A percentile compares a stretch with the other conserved stretches of the same genome.
phyloP scores from a whole-genome alignment of 2,113 vertebrate genomes.

The Seriola dumerili region DNA sequence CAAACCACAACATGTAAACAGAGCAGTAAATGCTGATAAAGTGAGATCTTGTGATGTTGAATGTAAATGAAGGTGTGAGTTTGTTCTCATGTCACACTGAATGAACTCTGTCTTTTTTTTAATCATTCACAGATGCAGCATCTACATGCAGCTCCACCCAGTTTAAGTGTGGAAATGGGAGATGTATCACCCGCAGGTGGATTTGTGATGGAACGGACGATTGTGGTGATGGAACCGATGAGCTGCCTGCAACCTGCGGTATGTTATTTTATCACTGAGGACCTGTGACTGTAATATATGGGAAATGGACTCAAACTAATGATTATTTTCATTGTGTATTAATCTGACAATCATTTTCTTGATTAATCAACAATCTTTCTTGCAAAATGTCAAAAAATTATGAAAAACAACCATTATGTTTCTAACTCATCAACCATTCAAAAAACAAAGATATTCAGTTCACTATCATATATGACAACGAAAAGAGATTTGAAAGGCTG shows the following conservation, averaged over 20 bases:
- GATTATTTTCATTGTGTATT: neutral
- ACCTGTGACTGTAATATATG: neutral
- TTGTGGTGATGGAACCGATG: conserved; percentile 88
- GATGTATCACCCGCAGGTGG: conserved; percentile 87
- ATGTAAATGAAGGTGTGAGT: neutral
- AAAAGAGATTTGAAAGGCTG: neutral
- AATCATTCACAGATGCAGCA: conserved; percentile 60
- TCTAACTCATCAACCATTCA: no score
- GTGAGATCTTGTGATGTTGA: neutral
- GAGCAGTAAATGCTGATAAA: conserved; percentile 28
- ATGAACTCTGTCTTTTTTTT: neutral
- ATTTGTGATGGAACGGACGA: conserved; percentile 88
- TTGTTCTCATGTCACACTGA: conserved; percentile 3
- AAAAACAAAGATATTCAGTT: neutral
- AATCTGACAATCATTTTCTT: neutral
- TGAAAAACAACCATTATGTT: no score
- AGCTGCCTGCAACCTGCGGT: conserved; percentile 85
- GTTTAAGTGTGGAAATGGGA: conserved; percentile 85
- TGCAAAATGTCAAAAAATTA: no score
- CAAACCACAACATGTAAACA: neutral
- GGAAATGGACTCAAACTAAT: neutral
- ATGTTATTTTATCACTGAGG: conserved; percentile 51
- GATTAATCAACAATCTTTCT: no score
- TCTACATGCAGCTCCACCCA: conserved; percentile 75
- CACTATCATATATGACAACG: neutral